A percentile compares a stretch with the other conserved stretches of the same genome.
Evolutionary conservation across 2,113 vertebrate genomes (phyloP).

Genomic region (Nycticryphes semicollaris): DNA sequence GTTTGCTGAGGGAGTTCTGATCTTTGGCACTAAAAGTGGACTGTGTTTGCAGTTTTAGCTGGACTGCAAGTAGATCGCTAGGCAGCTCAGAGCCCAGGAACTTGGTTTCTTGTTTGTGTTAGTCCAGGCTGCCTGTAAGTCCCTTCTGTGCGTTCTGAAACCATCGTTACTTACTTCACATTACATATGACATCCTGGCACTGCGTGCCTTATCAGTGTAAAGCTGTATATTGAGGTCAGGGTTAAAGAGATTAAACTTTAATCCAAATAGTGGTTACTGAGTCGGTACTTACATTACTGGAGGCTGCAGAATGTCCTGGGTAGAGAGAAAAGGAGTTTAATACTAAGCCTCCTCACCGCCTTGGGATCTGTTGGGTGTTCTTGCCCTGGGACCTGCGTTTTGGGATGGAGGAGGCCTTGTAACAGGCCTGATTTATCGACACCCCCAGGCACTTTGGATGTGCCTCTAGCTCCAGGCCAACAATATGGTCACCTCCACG

Average conservation of each 20-base stretch:
- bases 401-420: neutral
- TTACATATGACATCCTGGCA: neutral
- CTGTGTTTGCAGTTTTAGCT: neutral
- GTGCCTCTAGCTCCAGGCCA: neutral
- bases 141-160: neutral
- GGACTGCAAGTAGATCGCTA: fast-evolving
- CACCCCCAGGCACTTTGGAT: neutral
- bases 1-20: neutral
- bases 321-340: neutral
- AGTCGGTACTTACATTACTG: neutral
- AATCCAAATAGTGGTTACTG: conserved; percentile 11
- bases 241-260: conserved; percentile 39
- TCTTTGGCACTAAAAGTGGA: neutral
- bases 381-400: neutral
- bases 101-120: neutral
- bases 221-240: conserved; percentile 19
- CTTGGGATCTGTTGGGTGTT: neutral
- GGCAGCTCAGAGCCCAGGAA: neutral
- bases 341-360: neutral
- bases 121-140: neutral
- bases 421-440: neutral
- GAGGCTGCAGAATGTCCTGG: neutral
- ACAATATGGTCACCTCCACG: neutral
- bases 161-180: fast-evolving
- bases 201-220: neutral